Conservation (phyloP, 2,888 invertebrate genomes). For the Erebia aethiops region DNA sequence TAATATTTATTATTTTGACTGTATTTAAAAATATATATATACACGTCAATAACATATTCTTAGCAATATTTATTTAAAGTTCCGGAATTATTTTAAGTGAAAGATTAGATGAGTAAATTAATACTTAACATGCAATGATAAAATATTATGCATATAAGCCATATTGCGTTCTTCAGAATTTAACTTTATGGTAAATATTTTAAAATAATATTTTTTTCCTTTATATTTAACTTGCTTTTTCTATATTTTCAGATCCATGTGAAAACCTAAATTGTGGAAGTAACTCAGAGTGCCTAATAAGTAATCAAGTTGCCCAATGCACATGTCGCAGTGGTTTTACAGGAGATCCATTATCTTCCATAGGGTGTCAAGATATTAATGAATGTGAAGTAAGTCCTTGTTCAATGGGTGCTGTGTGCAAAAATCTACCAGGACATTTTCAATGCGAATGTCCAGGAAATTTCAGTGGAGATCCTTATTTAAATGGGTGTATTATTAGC, state of each 20-base stretch:
- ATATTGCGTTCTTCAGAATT: neutral
- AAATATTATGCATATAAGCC: no score
- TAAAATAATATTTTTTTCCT: slow-evolving; percentile 8
- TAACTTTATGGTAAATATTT: slow-evolving; percentile 6
- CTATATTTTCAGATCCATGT: slow-evolving; percentile 89
- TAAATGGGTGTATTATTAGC: slow-evolving; percentile 88
- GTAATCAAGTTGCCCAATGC: slow-evolving; percentile 92
- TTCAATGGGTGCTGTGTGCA: slow-evolving; percentile 92
- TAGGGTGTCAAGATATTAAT: slow-evolving; percentile 93
- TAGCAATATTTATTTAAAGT: no score
- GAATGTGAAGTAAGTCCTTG: slow-evolving; percentile 93
- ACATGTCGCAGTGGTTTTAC: slow-evolving; percentile 92
- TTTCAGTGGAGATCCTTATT: slow-evolving; percentile 90
- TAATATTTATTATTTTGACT: neutral
- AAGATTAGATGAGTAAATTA: no score
- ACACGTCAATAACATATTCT: no score
- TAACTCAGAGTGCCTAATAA: slow-evolving; percentile 94
- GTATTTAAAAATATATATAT: no score
- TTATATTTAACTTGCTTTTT: neutral
- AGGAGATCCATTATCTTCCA: slow-evolving; percentile 84
- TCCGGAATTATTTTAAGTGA: no score
- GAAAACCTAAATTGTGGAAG: slow-evolving; percentile 92
- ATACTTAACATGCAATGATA: no score
- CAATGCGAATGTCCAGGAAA: slow-evolving; percentile 94
- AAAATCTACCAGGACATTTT: slow-evolving; percentile 93